Percentiles rank a stretch among this genome's conserved stretches.
phyloP scores from a whole-genome alignment of 1,140 invertebrate species.

The Diorhabda carinulata region DNA sequence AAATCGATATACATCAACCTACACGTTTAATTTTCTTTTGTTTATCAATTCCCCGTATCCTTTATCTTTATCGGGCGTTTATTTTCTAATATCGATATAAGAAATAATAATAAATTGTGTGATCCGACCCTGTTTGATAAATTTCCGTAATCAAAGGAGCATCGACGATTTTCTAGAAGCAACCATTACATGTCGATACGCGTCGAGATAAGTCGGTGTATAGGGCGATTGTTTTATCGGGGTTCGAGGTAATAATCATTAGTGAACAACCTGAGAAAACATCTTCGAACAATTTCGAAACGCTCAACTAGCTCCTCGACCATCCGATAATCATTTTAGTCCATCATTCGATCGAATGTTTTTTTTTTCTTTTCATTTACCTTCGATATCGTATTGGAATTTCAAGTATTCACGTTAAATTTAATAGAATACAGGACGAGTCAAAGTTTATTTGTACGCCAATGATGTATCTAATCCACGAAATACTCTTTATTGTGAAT shows the following conservation, averaged over 20 bases:
- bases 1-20: too few relatives aligned
- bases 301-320: background rate
- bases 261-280: slow-evolving; percentile 21
- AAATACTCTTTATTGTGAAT: too few relatives aligned
- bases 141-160: slow-evolving; percentile 15
- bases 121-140: too few relatives aligned
- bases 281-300: slow-evolving; percentile 1
- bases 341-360: background rate
- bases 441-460: background rate
- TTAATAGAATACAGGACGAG: background rate
- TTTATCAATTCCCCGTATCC: background rate
- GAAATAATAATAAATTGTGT: background rate
- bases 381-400: background rate
- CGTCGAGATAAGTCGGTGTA: slow-evolving; percentile 24
- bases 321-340: background rate
- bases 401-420: background rate
- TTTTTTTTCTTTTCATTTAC: background rate
- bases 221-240: slow-evolving; percentile 33
- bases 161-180: slow-evolving; percentile 23
- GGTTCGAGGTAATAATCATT: slow-evolving; percentile 31
- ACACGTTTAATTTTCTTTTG: too few relatives aligned
- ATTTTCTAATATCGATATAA: slow-evolving; percentile 19
- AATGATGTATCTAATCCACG: too few relatives aligned
- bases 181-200: slow-evolving; percentile 33
- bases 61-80: slow-evolving; percentile 16